A percentile compares a stretch with the other conserved stretches of the same genome.
Evolutionary conservation across 2,888 invertebrate genomes (phyloP).

Genomic region (Troides oblongomaculatus): DNA sequence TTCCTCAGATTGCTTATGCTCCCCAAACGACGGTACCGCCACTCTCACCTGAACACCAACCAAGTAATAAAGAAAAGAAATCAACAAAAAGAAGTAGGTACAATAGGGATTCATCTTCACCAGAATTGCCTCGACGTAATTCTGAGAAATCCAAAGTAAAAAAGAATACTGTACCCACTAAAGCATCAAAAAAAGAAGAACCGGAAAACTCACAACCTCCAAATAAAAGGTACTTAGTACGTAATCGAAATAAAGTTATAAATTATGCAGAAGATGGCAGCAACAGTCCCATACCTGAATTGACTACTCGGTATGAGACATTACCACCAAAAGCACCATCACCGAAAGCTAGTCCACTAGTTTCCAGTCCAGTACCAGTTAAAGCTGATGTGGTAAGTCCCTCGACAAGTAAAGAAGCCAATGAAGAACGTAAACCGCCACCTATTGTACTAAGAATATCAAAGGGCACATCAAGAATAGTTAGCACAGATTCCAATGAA

Average conservation of each 20-base stretch:
- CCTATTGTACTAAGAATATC: constrained; percentile 94
- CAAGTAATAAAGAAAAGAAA: constrained; percentile 67
- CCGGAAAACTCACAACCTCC: constrained; percentile 69
- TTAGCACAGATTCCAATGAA: constrained; percentile 83
- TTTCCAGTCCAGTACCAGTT: constrained; percentile 60
- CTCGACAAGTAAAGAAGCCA: constrained; percentile 70
- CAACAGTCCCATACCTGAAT: constrained; percentile 75
- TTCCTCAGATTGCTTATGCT: constrained; percentile 76
- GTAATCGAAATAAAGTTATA: constrained; percentile 81
- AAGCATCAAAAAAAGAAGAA: constrained; percentile 73
- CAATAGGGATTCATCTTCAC: constrained; percentile 72
- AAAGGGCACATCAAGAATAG: constrained; percentile 84
- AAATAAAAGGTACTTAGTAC: constrained; percentile 73
- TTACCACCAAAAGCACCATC: constrained; percentile 59
- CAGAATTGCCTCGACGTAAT: constrained; percentile 68
- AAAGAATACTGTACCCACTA: constrained; percentile 64
- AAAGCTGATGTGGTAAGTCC: constrained; percentile 70
- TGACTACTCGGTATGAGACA: constrained; percentile 61
- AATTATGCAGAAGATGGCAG: constrained; percentile 83
- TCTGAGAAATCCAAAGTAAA: constrained; percentile 68
- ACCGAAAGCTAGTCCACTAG: constrained; percentile 71
- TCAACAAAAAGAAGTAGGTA: constrained; percentile 62
- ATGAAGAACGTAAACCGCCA: constrained; percentile 82
- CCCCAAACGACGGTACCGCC: constrained; percentile 71
- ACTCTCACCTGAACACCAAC: constrained; percentile 70